Conservation (phyloP, 2,113 vertebrate species). For the Phainopepla nitens region DNA sequence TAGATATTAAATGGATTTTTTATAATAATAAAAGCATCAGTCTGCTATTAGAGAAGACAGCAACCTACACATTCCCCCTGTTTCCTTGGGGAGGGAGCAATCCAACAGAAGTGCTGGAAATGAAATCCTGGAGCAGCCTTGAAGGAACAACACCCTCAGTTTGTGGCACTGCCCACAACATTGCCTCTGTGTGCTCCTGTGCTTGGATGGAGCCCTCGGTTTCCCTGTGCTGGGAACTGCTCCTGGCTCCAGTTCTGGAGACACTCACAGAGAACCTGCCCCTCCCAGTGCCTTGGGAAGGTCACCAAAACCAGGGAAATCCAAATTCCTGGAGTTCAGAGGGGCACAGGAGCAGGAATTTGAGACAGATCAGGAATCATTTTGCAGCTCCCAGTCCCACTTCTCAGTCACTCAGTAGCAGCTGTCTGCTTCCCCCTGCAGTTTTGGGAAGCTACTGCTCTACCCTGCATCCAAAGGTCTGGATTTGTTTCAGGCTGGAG, state of each 20-base stretch:
- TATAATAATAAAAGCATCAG: background rate
- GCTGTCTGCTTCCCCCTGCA: slow-evolving; percentile 68
- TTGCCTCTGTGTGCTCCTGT: background rate
- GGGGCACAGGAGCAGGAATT: background rate
- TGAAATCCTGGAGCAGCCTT: background rate
- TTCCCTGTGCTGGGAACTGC: background rate
- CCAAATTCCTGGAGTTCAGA: background rate
- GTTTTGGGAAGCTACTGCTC: slow-evolving; percentile 35
- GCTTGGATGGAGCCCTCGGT: background rate
- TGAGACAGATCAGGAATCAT: background rate
- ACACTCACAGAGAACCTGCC: background rate
- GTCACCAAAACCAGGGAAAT: background rate
- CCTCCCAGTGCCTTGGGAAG: background rate
- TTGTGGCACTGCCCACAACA: background rate
- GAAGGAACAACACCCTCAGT: background rate
- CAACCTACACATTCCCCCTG: background rate
- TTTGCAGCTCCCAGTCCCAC: background rate
- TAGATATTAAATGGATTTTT: background rate
- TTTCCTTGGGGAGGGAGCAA: background rate
- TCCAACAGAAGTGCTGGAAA: background rate
- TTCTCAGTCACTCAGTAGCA: background rate
- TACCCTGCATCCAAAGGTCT: background rate
- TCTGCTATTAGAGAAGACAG: background rate
- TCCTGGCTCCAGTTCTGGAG: background rate
- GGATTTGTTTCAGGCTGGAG: background rate